These are phyloP conservation scores for Gambelia wislizenii DNA, from an alignment of 2,797 vertebrate genomes.

Conservation along the genomic window DNA sequence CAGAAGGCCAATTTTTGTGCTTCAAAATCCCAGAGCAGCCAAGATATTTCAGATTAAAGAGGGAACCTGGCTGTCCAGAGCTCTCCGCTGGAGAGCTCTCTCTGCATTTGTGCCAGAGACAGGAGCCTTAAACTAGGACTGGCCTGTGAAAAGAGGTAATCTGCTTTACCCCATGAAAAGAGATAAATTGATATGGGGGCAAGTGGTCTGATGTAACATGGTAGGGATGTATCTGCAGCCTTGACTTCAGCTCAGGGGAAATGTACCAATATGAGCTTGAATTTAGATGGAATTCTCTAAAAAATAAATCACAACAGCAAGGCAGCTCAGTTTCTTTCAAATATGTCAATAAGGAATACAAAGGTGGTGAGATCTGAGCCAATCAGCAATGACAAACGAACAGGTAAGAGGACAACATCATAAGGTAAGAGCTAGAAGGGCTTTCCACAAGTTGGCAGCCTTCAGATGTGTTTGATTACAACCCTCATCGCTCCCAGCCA, in stretches of 20 bases:
- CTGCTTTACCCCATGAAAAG: no score
- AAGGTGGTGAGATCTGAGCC: neutral
- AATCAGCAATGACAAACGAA: neutral
- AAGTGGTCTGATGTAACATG: no score
- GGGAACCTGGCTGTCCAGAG: neutral
- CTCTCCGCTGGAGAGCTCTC: neutral
- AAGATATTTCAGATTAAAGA: neutral
- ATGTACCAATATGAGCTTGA: no score
- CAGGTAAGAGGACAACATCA: neutral
- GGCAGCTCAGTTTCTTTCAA: neutral
- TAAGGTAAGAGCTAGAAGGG: neutral
- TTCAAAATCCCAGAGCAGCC: conserved; percentile 8
- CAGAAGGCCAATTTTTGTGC: conserved; percentile 50
- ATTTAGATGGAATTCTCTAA: neutral
- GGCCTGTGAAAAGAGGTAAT: neutral
- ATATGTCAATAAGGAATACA: neutral
- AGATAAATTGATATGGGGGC: neutral
- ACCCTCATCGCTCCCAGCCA: no score
- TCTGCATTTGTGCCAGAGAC: neutral
- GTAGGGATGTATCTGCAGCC: neutral
- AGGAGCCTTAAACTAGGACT: no score
- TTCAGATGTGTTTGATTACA: no score
- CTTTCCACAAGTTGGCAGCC: no score
- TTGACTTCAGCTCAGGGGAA: neutral
- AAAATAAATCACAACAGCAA: neutral